Evolutionary conservation across 2,888 invertebrate genomes (phyloP).

Genomic region (Agrilus cyanescens): DNA sequence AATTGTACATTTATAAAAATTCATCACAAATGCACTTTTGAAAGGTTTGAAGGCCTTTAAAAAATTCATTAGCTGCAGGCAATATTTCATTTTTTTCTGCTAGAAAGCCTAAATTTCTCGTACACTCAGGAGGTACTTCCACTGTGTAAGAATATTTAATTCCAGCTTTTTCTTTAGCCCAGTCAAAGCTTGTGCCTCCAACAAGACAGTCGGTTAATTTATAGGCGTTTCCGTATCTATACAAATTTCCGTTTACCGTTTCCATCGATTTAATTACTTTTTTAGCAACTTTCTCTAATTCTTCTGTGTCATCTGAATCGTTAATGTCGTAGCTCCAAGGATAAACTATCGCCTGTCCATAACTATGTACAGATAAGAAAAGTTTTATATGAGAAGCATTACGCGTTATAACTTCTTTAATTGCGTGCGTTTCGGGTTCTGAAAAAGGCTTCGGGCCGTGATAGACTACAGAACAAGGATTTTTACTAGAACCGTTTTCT

Average conservation of each 20-base stretch:
- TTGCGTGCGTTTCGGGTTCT: constrained; percentile 43
- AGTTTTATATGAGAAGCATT: constrained; percentile 41
- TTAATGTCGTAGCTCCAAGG: constrained; percentile 53
- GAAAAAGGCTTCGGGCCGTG: constrained; percentile 35
- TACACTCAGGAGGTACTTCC: constrained; percentile 40
- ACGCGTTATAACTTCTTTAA: constrained; percentile 45
- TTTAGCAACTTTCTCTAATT: constrained; percentile 37
- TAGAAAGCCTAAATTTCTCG: no score
- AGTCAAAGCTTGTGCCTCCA: constrained; percentile 61
- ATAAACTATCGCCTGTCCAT: constrained; percentile 51
- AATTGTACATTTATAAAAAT: no score
- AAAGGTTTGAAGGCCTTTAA: no score
- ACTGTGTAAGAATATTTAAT: constrained; percentile 49
- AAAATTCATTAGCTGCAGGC: no score
- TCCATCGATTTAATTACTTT: constrained; percentile 36
- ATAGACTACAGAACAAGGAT: constrained; percentile 34
- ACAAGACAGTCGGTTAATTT: constrained; percentile 39
- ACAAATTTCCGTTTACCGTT: constrained; percentile 30
- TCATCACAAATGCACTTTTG: no score
- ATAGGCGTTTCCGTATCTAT: constrained; percentile 41
- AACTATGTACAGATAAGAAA: constrained; percentile 62
- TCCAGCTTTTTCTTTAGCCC: constrained; percentile 43
- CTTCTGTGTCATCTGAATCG: constrained; percentile 38
- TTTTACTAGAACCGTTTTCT: constrained; percentile 25
- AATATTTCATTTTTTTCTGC: no score